Percentiles rank a stretch among this genome's conserved stretches.
Evolutionary conservation across 2,113 vertebrate genomes (phyloP).

Genomic region (Urocitellus parryii): DNA sequence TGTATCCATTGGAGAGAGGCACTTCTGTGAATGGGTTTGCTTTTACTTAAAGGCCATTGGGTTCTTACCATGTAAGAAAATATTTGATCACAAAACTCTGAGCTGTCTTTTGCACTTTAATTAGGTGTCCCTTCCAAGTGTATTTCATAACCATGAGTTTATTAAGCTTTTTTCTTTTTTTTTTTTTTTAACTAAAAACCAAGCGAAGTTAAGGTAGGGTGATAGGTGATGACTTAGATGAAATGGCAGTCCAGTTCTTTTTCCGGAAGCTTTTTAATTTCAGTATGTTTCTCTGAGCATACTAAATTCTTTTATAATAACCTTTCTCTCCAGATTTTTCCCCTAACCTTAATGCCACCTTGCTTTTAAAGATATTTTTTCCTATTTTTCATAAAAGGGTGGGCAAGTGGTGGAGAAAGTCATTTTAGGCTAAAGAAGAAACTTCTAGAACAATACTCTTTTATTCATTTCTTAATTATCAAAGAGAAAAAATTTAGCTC

Average conservation of each 20-base stretch:
- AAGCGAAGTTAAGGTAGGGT: neutral
- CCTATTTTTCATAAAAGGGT: neutral
- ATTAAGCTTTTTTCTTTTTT: neutral
- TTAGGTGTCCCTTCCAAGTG: neutral
- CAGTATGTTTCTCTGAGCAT: neutral
- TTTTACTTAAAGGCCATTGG: neutral
- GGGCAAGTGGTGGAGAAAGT: neutral
- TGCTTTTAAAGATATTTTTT: neutral
- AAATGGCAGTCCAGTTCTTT: constrained; percentile 4
- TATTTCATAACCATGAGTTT: neutral
- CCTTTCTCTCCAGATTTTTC: neutral
- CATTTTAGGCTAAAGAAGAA: neutral
- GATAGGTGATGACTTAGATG: neutral
- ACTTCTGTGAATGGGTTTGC: neutral
- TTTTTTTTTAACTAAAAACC: constrained; percentile 4
- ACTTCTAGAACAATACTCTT: neutral
- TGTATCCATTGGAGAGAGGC: neutral
- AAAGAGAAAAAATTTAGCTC: neutral
- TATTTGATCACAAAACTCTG: constrained; percentile 27
- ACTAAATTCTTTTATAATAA: neutral
- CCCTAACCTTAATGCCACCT: neutral
- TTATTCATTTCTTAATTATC: neutral
- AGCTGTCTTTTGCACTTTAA: neutral
- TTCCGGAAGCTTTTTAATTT: neutral
- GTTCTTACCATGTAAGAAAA: neutral